Evolutionary conservation across 2,797 vertebrate species (phyloP), one percentile per base, ranked within the genome.

Genomic region (Gymnothorax javanicus): DNA sequence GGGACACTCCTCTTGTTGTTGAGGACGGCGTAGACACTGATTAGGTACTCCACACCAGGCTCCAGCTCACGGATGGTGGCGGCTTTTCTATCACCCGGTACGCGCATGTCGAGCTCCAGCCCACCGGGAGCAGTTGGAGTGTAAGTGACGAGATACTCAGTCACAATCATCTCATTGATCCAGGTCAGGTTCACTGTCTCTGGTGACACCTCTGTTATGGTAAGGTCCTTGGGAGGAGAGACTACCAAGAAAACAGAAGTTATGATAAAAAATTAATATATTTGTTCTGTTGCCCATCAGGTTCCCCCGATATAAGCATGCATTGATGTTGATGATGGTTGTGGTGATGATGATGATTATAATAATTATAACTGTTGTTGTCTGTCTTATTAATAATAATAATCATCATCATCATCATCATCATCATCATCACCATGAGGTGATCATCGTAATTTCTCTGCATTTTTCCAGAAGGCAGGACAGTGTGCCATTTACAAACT

Each of bases 21-120:
- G 15, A 99, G 96, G 90, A 99, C 91, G 85, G 99, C 99, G n/a
- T 97, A 99, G 69, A 99, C 99, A 0, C 96, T 98, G 92, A 99
- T 97, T 8, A 99, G 96, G 84, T 99, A 99, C 91, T 99, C 99
- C 1, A 99, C 96, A 0, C 99, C 98, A 0, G 99, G 99, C 91
- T 99, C 99, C 56, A 99, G 95, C 88, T 98, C 98, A 0, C 71
- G 93, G 88, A 99, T 95, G 7, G 97, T 98, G 91, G 98, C 93
- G 1, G 93, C 93, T 0, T 96, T 97, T 91, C 96, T 95, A 92
- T 99, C 96, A 57, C 99, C 98, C 3, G 97, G 94, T 0, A 99
- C 99, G 0, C 94, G 94, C 92, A 98, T 96, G 87, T 99, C 96
- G 91, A 99, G 93, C 90, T 99, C 97, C 88, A 99, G 94, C 86